Base-by-base conservation (phyloP, 2,113 vertebrate species). In the Tamias sibiricus region DNA sequence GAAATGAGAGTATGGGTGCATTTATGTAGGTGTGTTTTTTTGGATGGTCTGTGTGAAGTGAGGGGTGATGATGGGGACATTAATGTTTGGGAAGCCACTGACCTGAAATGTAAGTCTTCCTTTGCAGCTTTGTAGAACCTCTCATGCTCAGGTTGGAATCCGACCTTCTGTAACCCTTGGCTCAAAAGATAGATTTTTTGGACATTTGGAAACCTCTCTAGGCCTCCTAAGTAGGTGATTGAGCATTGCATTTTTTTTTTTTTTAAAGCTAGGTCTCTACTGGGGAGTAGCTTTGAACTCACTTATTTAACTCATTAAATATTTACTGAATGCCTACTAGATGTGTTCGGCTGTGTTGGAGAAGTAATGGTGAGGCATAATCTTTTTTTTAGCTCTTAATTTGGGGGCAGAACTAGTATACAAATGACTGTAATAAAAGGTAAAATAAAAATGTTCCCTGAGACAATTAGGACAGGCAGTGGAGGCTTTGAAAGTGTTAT, bases 261-360 rank as follows among this genome's bases (percentile, higher is more conserved):
- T 71, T 14, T 84, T 40, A n/a, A 82, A 94, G 52, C 26, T 24
- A 81, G 52, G 37, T 71, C 64, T 94, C 81, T 35, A 49, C 12
- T 52, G 68, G 75, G 28, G 24, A 83, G 74, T 59, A 87, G 52
- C 92, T 96, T 95, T 97, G 90, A 96, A 93, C 87, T 96, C 54
- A 68, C 89, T 93, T 72, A 86, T 97, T 93, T 92, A 90, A 16
- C 72, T 96, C 94, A 90, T 95, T 89, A 96, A 76, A 90, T 96
- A 96, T 93, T 97, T 97, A 83, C 83, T 59, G 32, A 94, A 32
- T 91, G 62, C 86, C 83, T 40, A 52, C 62, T 71, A 40, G 88
- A 84, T 91, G 83, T 86, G 69, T 94, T 94, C 93, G 86, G 49
- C 44, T 93, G 22, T 86, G 47, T 30, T 97, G 89, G 89, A 95